Conservation (phyloP, 2,888 invertebrate genomes). For the Drosophila borealis region DNA sequence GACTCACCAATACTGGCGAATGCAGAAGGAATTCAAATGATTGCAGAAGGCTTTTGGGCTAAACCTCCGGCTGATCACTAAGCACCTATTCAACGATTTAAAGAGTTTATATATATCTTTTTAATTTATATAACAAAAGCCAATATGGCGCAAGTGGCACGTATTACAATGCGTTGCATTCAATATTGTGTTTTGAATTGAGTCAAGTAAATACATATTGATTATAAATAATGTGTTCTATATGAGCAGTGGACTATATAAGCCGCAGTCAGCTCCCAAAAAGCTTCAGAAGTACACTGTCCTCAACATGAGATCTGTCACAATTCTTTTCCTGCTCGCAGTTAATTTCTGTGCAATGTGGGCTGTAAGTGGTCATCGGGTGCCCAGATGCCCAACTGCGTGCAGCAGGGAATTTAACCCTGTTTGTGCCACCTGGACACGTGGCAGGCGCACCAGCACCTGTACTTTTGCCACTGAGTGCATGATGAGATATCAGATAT, state of each 20-base stretch:
- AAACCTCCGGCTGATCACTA: not conserved
- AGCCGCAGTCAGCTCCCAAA: not conserved
- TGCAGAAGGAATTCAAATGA: not conserved
- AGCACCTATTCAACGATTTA: too few relatives aligned
- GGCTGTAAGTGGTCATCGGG: not conserved
- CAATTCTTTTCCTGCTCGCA: conserved; percentile 1
- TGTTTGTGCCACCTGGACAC: conserved; percentile 24
- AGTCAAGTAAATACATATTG: too few relatives aligned
- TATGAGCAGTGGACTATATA: conserved; percentile 27
- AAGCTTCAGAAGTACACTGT: not conserved
- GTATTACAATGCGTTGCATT: too few relatives aligned
- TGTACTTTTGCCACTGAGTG: conserved; percentile 44
- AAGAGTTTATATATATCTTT: too few relatives aligned
- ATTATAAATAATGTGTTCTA: not conserved
- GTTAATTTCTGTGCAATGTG: not conserved
- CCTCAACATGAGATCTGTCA: conserved; percentile 29
- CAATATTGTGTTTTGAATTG: too few relatives aligned
- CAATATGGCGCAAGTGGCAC: too few relatives aligned
- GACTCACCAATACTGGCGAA: not conserved
- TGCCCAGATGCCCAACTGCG: not conserved
- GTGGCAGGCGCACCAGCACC: not conserved
- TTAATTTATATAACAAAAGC: too few relatives aligned
- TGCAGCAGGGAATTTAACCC: conserved; percentile 4
- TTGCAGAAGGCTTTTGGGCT: not conserved
- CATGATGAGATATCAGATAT: not conserved